Percentiles rank a stretch among this genome's conserved stretches.
phyloP scores from a whole-genome alignment of 2,888 invertebrate species.

The Acrocera orbiculus region DNA sequence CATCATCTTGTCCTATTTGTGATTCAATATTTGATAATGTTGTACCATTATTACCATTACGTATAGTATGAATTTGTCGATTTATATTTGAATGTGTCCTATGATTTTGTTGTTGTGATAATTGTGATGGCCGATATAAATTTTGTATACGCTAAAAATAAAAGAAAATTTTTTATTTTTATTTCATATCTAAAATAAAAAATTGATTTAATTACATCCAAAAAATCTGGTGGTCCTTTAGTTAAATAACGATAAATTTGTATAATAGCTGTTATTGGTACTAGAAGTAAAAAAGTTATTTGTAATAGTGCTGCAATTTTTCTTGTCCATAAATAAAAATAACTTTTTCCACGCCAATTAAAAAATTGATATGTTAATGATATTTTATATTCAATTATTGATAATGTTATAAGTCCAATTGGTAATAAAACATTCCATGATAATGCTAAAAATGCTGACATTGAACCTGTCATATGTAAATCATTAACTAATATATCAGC shows the following conservation, averaged over 20 bases:
- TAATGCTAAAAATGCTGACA: constrained; percentile 52
- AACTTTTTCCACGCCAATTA: constrained; percentile 48
- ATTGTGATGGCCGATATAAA: constrained; percentile 57
- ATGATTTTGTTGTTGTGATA: constrained; percentile 23
- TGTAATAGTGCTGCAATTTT: constrained; percentile 63
- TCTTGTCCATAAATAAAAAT: constrained; percentile 65
- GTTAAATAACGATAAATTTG: constrained; percentile 62
- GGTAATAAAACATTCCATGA: constrained; percentile 80
- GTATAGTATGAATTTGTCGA: too few species aligned
- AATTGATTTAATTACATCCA: constrained; percentile 72
- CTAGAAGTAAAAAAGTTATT: constrained; percentile 52
- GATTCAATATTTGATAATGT: constrained; percentile 14
- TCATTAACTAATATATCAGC: constrained; percentile 36
- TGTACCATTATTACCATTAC: too few species aligned
- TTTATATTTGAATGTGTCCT: too few species aligned
- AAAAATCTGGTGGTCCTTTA: constrained; percentile 67
- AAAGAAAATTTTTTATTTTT: constrained; percentile 2
- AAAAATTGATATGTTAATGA: constrained; percentile 50
- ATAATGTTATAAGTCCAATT: constrained; percentile 55
- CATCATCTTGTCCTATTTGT: constrained; percentile 39
- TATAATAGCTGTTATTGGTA: constrained; percentile 37
- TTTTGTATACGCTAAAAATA: constrained; percentile 56
- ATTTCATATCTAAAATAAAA: constrained; percentile 1
- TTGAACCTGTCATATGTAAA: constrained; percentile 34
- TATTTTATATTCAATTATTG: constrained; percentile 52